Percentiles rank a stretch among this genome's conserved stretches.
Conservation (phyloP, 2,888 invertebrate species). For the Rhamphomyia laevipes region DNA sequence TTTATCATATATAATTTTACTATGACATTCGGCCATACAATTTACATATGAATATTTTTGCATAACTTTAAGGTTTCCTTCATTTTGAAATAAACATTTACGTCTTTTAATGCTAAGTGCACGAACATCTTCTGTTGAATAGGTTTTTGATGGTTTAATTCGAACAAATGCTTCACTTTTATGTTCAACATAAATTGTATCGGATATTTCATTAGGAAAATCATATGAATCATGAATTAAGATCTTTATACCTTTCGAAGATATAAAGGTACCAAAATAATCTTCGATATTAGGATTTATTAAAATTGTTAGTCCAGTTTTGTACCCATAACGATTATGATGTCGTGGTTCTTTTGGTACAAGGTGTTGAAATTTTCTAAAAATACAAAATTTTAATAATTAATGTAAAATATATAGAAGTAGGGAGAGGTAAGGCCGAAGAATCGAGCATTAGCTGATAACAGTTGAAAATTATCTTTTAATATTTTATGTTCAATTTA, state of each 20-base stretch:
- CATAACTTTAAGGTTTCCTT: constrained; percentile 33
- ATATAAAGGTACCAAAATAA: constrained; percentile 44
- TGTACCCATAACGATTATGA: constrained; percentile 49
- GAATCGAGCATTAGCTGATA: no score
- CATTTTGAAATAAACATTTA: constrained; percentile 46
- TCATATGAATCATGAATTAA: constrained; percentile 49
- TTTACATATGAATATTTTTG: constrained; percentile 49
- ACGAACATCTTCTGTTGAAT: constrained; percentile 42
- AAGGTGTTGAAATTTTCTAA: constrained; percentile 14
- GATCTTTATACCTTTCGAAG: constrained; percentile 47
- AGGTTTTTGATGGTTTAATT: constrained; percentile 46
- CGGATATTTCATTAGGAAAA: constrained; percentile 44
- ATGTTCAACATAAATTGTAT: constrained; percentile 42
- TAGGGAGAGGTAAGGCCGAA: no score
- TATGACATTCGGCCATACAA: constrained; percentile 48
- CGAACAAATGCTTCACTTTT: constrained; percentile 45
- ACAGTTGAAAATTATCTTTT: no score
- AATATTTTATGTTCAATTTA: no score
- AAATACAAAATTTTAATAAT: neutral
- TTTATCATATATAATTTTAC: constrained; percentile 32
- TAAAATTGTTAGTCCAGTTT: constrained; percentile 48
- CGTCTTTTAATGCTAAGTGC: constrained; percentile 38
- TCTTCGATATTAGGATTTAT: constrained; percentile 43
- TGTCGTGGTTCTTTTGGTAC: constrained; percentile 37
- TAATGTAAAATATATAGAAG: no score